Conservation (phyloP, 1,140 invertebrate species). For the Eciton burchellii region DNA sequence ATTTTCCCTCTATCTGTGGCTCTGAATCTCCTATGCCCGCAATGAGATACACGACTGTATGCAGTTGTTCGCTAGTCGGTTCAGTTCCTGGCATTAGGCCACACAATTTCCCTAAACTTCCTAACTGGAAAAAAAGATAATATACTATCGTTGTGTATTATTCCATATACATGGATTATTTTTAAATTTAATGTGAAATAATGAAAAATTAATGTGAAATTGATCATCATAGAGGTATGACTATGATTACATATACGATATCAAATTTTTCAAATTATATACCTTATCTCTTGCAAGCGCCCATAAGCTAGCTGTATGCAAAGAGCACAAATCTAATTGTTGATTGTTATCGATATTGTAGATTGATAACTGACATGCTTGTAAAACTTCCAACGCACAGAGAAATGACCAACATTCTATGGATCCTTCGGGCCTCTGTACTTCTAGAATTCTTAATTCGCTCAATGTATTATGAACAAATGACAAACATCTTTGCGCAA, state of each 20-base stretch:
- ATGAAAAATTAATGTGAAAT: slow-evolving; percentile 25
- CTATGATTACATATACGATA: neutral
- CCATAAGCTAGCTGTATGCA: slow-evolving; percentile 95
- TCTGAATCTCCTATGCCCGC: slow-evolving; percentile 93
- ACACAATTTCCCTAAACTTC: slow-evolving; percentile 94
- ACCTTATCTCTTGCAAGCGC: slow-evolving; percentile 97
- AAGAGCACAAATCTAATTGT: slow-evolving; percentile 90
- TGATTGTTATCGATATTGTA: slow-evolving; percentile 88
- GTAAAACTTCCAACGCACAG: slow-evolving; percentile 95
- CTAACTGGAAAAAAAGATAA: slow-evolving; percentile 87
- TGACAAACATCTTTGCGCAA: slow-evolving; percentile 93
- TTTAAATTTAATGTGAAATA: slow-evolving; percentile 5
- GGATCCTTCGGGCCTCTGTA: slow-evolving; percentile 92
- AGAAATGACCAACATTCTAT: slow-evolving; percentile 97
- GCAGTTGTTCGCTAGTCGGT: slow-evolving; percentile 94
- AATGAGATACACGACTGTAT: slow-evolving; percentile 95
- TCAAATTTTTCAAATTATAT: slow-evolving; percentile 45
- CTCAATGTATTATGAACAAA: slow-evolving; percentile 95
- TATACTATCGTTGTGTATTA: neutral
- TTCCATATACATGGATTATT: slow-evolving; percentile 25
- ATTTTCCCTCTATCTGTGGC: slow-evolving; percentile 84
- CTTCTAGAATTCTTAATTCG: slow-evolving; percentile 92
- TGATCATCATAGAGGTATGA: neutral
- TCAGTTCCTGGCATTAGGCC: slow-evolving; percentile 95
- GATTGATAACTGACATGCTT: slow-evolving; percentile 89